Conservation (phyloP, 2,797 vertebrate species). For the Meda fulgida region DNA sequence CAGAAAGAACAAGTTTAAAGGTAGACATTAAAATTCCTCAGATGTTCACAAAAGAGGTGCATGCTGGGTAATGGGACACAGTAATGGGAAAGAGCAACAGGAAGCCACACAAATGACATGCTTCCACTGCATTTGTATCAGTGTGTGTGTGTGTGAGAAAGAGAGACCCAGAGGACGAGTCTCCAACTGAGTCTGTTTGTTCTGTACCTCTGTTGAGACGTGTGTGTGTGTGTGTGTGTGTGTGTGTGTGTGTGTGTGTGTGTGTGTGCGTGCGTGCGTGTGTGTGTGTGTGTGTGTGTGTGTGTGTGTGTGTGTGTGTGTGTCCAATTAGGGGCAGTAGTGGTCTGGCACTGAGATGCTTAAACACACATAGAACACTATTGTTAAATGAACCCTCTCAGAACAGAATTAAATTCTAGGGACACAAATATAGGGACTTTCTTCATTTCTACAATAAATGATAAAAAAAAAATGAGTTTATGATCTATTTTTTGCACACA, state of each 20-base stretch:
- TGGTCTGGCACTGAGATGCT: conserved; percentile 37
- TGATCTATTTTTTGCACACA: not conserved
- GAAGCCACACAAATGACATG: conserved; percentile 47
- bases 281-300: conserved; percentile 14
- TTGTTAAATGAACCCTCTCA: not conserved
- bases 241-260: not conserved
- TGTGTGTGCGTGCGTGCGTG: conserved; percentile 29
- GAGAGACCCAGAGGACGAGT: conserved; percentile 38
- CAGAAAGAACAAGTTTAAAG: conserved; percentile 32
- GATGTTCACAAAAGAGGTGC: conserved; percentile 47
- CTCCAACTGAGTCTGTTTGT: conserved; percentile 48
- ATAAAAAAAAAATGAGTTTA: not conserved
- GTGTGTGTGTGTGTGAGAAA: conserved; percentile 17
- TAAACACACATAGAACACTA: conserved; percentile 43
- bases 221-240: conserved; percentile 16
- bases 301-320: not conserved
- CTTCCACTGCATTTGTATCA: conserved; percentile 26
- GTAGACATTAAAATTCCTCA: conserved; percentile 50
- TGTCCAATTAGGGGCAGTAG: conserved; percentile 47
- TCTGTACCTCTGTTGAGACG: conserved; percentile 27
- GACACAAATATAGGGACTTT: not conserved
- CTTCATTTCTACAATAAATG: not conserved
- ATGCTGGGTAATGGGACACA: conserved; percentile 45
- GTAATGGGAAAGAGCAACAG: conserved; percentile 32
- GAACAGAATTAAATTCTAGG: not conserved